These are phyloP conservation scores for Paguma larvata DNA, from an alignment of 2,797 vertebrate genomes.

Conservation along the genomic window DNA sequence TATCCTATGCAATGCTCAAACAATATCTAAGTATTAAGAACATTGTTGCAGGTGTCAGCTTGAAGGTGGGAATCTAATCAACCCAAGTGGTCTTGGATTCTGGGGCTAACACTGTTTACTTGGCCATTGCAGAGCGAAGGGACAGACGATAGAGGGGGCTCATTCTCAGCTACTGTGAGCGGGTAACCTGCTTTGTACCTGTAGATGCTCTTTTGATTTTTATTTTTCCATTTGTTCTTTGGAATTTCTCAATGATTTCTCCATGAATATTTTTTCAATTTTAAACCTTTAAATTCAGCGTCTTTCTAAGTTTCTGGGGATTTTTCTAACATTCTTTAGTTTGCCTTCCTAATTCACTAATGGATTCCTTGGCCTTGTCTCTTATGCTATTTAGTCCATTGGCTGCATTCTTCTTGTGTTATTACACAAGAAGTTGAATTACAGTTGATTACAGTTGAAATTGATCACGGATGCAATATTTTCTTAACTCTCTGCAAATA, in stretches of 20 bases:
- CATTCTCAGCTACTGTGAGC: not conserved
- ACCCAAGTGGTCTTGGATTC: not conserved
- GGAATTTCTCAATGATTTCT: not conserved
- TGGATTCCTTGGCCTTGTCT: not conserved
- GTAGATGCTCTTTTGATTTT: not conserved
- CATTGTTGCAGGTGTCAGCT: not conserved
- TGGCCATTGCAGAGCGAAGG: not conserved
- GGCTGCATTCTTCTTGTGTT: not conserved
- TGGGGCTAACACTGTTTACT: not conserved
- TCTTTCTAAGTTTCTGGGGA: not conserved
- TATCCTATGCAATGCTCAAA: not conserved
- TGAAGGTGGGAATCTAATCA: not conserved
- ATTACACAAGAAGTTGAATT: too few species aligned
- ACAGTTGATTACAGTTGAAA: not conserved
- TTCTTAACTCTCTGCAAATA: not conserved
- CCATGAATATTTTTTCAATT: not conserved
- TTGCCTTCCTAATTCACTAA: not conserved
- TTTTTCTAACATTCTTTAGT: not conserved
- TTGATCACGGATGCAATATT: not conserved
- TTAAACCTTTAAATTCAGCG: not conserved
- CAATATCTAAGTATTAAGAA: not conserved
- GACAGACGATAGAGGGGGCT: not conserved
- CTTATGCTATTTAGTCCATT: not conserved
- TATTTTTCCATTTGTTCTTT: not conserved
- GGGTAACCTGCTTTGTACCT: not conserved